phyloP scores from a whole-genome alignment of 2,113 vertebrate species.

The Nanger granti region DNA sequence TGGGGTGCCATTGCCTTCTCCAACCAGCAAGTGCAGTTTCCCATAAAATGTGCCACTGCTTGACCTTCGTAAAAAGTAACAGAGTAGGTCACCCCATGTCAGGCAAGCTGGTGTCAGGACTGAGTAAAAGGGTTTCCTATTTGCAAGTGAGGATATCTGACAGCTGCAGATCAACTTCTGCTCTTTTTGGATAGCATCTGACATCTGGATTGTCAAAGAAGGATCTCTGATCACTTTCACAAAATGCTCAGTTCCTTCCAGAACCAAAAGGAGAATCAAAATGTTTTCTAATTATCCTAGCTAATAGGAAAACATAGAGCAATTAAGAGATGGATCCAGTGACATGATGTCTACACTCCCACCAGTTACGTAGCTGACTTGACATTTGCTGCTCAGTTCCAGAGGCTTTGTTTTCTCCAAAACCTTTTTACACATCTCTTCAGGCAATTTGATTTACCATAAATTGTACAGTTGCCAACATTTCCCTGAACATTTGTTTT shows the following conservation, averaged over 20 bases:
- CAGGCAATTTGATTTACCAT: slow-evolving; percentile 45
- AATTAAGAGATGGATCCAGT: slow-evolving; percentile 44
- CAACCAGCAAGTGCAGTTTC: slow-evolving; percentile 62
- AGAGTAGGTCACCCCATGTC: slow-evolving; percentile 58
- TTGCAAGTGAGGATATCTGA: neutral
- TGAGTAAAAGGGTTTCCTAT: neutral
- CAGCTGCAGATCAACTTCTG: neutral
- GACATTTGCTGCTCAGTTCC: neutral
- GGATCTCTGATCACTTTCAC: neutral
- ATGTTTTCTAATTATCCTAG: slow-evolving; percentile 46
- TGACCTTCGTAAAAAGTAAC: slow-evolving; percentile 59
- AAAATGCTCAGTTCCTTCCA: neutral
- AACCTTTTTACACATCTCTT: slow-evolving; percentile 36
- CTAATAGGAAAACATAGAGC: slow-evolving; percentile 40
- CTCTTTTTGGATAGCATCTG: neutral
- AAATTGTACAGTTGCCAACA: slow-evolving; percentile 30
- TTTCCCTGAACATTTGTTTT: slow-evolving; percentile 47
- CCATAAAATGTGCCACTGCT: slow-evolving; percentile 63
- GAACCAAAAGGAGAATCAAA: slow-evolving; percentile 17
- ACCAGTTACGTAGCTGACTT: neutral
- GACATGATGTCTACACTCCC: neutral
- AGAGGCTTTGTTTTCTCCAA: slow-evolving; percentile 43
- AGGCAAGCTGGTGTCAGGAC: slow-evolving; percentile 36
- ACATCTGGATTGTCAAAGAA: neutral
- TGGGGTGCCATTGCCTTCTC: no score